These are phyloP conservation scores for Eutrigla gurnardus DNA, from an alignment of 2,797 vertebrate species.

Conservation along the genomic window DNA sequence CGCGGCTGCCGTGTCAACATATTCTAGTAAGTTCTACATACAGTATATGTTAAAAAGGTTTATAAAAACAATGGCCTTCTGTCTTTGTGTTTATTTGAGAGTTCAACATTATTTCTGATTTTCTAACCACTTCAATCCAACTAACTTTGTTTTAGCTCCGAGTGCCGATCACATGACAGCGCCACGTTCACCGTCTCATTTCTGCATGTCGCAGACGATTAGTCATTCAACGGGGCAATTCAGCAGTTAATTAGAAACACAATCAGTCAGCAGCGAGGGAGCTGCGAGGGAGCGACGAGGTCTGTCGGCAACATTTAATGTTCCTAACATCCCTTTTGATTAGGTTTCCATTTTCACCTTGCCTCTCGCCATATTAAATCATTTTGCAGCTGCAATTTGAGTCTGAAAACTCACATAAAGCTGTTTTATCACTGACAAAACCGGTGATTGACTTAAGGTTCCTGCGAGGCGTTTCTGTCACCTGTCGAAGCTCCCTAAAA, in stretches of 20 bases:
- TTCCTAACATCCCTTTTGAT: constrained; percentile 11
- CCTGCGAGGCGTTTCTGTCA: constrained; percentile 64
- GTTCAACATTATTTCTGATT: background rate
- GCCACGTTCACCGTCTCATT: background rate
- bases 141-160: background rate
- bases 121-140: background rate
- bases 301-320: constrained; percentile 5
- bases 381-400: constrained; percentile 52
- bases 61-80: background rate
- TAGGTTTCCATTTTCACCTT: constrained; percentile 25
- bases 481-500: constrained; percentile 26
- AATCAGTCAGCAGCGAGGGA: constrained; percentile 26
- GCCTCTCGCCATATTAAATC: constrained; percentile 27
- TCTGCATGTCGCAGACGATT: background rate
- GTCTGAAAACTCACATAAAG: constrained; percentile 40
- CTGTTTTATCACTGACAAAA: constrained; percentile 55
- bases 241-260: constrained; percentile 29
- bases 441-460: constrained; percentile 60
- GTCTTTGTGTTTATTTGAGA: background rate
- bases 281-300: background rate
- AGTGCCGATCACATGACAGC: background rate
- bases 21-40: background rate
- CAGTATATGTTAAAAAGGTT: background rate
- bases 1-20: background rate
- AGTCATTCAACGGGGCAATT: constrained; percentile 26